Base-by-base conservation (phyloP, 1,140 invertebrate species). In the Rhynchophorus ferrugineus region DNA sequence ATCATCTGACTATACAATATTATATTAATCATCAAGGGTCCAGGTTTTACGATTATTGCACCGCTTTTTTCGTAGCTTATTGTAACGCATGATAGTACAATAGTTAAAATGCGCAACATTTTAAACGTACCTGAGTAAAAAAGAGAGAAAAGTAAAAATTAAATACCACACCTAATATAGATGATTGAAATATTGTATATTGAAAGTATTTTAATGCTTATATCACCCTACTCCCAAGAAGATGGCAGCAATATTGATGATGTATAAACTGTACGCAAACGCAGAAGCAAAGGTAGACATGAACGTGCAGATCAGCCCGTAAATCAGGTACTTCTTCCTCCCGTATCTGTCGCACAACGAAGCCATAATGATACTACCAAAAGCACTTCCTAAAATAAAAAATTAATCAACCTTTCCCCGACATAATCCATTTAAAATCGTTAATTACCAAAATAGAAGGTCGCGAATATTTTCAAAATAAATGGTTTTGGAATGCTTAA, bases 271-370 rank as follows among this genome's bases (percentile, higher is more conserved):
- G 43, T 60, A 63, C 6, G 61, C 52, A 44, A 67, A 67, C 3
- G 61, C 59, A 17, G 52, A 43, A 13, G 50, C 50, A 17, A 67
- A 61, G 8, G 54, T 42, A 24, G 54, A 44, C 5, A 48, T 29
- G 51, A 67, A 67, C 17, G 63, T 57, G 22, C 56, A 22, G 9
- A 64, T 48, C 21, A 60, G 49, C 11, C 54, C 54, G 17, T 58
- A 36, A 6, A 58, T 43, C 17, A 62, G 39, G 11, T 60, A 55
- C 36, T 43, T 38, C 53, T 63, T 67, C 19, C 64, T 54, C 14
- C 61, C 62, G 36, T 59, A 54, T 29, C 65, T 56, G 48, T 67
- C 65, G 8, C 49, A 41, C 7, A 61, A 36, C 11, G 42, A 42
- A 21, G 33, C 51, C 7, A 59, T 41, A 2, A 60, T 16, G 14